phyloP scores from a whole-genome alignment of 2,113 vertebrate species.

The Eclectus roratus region DNA sequence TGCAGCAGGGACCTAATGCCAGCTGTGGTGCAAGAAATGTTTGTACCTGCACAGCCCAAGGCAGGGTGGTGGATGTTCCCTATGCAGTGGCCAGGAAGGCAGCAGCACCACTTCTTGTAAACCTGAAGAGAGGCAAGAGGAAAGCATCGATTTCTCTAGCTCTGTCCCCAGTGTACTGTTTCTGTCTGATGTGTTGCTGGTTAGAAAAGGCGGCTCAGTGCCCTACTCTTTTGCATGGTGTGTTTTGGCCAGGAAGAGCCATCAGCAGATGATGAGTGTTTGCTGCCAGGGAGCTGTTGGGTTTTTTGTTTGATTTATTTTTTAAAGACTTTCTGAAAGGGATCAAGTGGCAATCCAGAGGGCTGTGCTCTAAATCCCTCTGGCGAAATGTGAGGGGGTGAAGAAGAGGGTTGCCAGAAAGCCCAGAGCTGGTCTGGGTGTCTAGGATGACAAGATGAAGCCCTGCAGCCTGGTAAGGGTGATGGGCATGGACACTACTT shows the following conservation, averaged over 20 bases:
- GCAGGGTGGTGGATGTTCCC: background rate
- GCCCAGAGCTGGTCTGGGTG: background rate
- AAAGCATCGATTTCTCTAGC: background rate
- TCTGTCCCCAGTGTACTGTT: background rate
- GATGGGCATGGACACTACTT: background rate
- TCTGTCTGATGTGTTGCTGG: background rate
- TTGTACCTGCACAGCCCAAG: accelerated
- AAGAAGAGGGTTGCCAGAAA: background rate
- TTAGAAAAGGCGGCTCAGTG: background rate
- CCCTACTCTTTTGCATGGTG: background rate
- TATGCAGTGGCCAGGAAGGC: accelerated
- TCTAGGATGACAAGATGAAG: background rate
- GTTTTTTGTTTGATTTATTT: background rate
- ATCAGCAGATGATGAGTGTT: background rate
- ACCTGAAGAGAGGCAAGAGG: background rate
- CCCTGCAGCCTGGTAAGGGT: background rate
- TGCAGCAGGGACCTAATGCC: background rate
- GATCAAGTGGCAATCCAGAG: background rate
- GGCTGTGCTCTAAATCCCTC: background rate
- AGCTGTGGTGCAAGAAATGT: background rate
- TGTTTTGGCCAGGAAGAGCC: background rate
- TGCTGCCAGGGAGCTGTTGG: background rate
- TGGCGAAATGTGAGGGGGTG: background rate
- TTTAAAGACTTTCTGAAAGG: background rate
- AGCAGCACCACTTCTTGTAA: background rate